Evolutionary conservation across 2,888 invertebrate genomes (phyloP).

Genomic region (Argyresthia albistria): DNA sequence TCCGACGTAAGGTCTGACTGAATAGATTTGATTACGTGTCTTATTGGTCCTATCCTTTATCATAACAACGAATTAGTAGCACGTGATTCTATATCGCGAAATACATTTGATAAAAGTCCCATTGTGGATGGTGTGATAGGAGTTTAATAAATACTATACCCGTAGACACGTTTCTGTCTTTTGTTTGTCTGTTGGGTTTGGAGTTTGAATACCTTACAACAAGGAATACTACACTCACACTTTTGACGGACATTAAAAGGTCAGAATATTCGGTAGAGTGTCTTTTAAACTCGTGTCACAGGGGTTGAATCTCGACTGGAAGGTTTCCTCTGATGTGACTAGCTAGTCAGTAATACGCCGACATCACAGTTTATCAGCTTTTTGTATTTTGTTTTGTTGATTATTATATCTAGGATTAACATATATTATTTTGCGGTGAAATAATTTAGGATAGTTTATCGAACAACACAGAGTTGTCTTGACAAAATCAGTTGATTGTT

Average conservation of each 20-base stretch:
- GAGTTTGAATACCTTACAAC: too few species aligned
- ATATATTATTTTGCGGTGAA: slow-evolving; percentile 1
- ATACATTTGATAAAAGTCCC: not conserved
- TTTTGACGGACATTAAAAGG: too few species aligned
- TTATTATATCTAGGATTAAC: not conserved
- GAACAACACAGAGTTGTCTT: too few species aligned
- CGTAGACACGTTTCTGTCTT: too few species aligned
- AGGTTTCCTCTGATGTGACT: slow-evolving; percentile 48
- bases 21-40: not conserved
- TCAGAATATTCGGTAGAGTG: not conserved
- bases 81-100: slow-evolving; percentile 5
- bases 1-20: too few species aligned
- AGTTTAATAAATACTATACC: slow-evolving; percentile 19
- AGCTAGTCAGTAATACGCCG: slow-evolving; percentile 61
- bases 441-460: not conserved
- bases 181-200: too few species aligned
- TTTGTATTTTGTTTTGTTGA: not conserved
- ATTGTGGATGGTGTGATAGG: slow-evolving; percentile 17
- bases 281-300: slow-evolving; percentile 23
- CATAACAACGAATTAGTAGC: slow-evolving; percentile 48
- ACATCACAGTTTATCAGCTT: slow-evolving; percentile 37
- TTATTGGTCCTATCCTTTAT: not conserved
- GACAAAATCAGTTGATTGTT: too few species aligned
- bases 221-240: too few species aligned
- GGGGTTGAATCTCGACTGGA: slow-evolving; percentile 39